Percentiles rank a stretch among this genome's conserved stretches.
Conservation (phyloP, 2,113 vertebrate species). For the Leucoraja erinaceus region DNA sequence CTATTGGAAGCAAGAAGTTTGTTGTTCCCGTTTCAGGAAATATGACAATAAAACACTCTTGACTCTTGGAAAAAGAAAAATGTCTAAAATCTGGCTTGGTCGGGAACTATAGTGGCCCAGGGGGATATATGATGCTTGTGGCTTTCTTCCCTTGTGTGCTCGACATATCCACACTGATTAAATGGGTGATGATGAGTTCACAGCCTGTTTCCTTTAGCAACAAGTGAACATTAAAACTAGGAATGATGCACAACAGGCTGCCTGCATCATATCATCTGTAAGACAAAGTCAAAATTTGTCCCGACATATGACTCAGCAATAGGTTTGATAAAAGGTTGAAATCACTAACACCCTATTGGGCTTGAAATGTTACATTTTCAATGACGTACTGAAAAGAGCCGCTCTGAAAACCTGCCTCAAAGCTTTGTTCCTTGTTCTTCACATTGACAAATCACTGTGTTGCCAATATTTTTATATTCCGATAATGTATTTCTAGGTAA, state of each 20-base stretch:
- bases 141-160: not conserved
- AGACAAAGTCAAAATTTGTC: not conserved
- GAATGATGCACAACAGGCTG: not conserved
- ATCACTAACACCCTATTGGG: not conserved
- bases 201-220: not conserved
- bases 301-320: not conserved
- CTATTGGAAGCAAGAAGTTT: too few relatives aligned
- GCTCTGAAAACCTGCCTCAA: too few relatives aligned
- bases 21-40: too few relatives aligned
- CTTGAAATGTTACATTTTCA: too few relatives aligned
- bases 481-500: too few relatives aligned
- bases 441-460: too few relatives aligned
- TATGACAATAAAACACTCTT: too few relatives aligned
- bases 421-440: too few relatives aligned
- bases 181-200: not conserved
- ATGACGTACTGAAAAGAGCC: too few relatives aligned
- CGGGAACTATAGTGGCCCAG: not conserved
- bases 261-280: not conserved
- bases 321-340: not conserved
- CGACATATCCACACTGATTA: not conserved
- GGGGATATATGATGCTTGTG: not conserved
- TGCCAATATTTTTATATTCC: too few relatives aligned
- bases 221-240: not conserved
- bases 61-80: not conserved
- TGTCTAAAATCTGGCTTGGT: not conserved